These are phyloP conservation scores for Poeciliopsis turrubarensis DNA, from an alignment of 2,113 vertebrate genomes.

Conservation along the genomic window DNA sequence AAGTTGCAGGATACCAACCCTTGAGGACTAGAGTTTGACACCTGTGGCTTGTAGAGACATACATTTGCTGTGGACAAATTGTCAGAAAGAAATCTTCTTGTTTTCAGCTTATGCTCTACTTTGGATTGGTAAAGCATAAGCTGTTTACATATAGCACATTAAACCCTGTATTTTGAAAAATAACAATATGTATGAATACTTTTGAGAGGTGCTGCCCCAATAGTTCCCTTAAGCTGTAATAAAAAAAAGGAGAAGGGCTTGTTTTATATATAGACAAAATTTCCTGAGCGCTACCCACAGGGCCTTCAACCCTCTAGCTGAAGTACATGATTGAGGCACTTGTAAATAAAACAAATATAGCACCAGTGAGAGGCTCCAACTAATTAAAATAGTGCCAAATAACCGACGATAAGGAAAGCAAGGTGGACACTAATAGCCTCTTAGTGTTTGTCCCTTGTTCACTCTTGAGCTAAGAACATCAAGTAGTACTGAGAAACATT, in stretches of 20 bases:
- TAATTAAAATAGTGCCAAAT: conserved; percentile 67
- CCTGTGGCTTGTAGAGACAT: background rate
- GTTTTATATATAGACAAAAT: conserved; percentile 33
- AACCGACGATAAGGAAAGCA: conserved; percentile 54
- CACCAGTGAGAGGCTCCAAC: conserved; percentile 32
- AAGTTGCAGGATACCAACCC: too few species aligned
- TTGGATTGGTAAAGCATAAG: too few species aligned
- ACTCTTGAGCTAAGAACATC: conserved; percentile 40
- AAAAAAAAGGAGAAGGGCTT: conserved; percentile 37
- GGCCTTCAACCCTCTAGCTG: conserved; percentile 37
- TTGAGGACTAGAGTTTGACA: too few species aligned
- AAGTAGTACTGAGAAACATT: conserved; percentile 46
- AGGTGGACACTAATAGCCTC: conserved; percentile 58
- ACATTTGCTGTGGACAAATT: too few species aligned
- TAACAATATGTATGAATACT: too few species aligned
- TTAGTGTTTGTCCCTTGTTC: conserved; percentile 46
- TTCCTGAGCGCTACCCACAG: conserved; percentile 31
- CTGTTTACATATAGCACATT: too few species aligned
- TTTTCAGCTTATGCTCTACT: too few species aligned
- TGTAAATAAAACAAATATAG: conserved; percentile 59
- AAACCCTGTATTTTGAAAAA: too few species aligned
- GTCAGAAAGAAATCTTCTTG: too few species aligned
- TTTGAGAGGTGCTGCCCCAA: background rate
- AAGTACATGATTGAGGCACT: conserved; percentile 61
- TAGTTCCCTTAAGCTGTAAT: conserved; percentile 32